Evolutionary conservation across 2,797 vertebrate species (phyloP).

Genomic region (Acropternis orthonyx): DNA sequence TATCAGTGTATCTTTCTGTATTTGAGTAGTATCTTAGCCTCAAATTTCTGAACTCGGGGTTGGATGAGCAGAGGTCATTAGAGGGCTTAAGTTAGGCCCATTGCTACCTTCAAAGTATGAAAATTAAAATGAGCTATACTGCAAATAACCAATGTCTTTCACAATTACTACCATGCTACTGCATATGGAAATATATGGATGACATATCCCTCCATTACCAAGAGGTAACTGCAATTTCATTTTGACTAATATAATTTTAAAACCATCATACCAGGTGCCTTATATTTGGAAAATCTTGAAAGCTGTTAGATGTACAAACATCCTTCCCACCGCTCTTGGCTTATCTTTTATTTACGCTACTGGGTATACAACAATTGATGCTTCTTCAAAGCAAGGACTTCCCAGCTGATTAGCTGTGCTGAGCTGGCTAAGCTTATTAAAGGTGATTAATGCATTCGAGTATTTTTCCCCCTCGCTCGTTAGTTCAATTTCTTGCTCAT

Average conservation of each 20-base stretch:
- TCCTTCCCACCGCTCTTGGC: slow-evolving; percentile 41
- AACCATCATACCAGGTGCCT: slow-evolving; percentile 52
- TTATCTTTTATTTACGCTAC: slow-evolving; percentile 66
- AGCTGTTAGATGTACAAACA: slow-evolving; percentile 58
- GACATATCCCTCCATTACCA: background rate
- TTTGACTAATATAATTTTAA: background rate
- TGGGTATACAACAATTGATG: slow-evolving; percentile 35
- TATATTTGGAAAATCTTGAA: slow-evolving; percentile 71
- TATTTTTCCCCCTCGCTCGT: background rate
- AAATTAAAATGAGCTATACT: background rate
- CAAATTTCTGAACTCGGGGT: background rate
- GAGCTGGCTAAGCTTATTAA: slow-evolving; percentile 72
- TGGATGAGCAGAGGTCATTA: background rate
- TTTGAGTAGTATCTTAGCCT: background rate
- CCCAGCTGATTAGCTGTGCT: slow-evolving; percentile 68
- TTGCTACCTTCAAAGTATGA: background rate
- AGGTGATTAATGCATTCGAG: slow-evolving; percentile 69
- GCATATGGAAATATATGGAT: background rate
- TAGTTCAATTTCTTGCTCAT: slow-evolving; percentile 56
- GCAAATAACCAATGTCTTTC: background rate
- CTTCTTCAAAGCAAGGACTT: slow-evolving; percentile 61
- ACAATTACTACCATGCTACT: background rate
- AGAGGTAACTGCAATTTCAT: background rate
- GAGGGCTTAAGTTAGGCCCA: background rate
- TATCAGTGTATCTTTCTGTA: background rate